These are phyloP conservation scores for Heliangelus exortis DNA, from an alignment of 2,797 vertebrate species.

Conservation along the genomic window DNA sequence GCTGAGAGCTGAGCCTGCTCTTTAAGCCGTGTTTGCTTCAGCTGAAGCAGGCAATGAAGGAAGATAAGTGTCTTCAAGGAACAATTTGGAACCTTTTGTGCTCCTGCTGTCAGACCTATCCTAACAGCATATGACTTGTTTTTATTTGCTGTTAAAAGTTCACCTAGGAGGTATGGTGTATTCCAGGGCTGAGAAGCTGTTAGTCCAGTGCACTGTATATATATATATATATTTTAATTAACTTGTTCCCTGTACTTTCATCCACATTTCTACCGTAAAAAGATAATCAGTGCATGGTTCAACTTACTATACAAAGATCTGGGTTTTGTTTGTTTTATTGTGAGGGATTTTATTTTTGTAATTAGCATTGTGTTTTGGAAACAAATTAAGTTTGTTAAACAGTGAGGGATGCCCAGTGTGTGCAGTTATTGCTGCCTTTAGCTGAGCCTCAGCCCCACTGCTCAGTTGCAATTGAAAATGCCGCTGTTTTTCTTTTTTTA, in stretches of 20 bases:
- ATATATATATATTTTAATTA: background rate
- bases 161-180: background rate
- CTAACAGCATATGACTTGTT: background rate
- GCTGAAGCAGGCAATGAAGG: slow-evolving; percentile 24
- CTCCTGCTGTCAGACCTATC: slow-evolving; percentile 24
- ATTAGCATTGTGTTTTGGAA: background rate
- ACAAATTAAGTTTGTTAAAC: background rate
- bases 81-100: background rate
- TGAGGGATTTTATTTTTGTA: background rate
- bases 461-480: background rate
- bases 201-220: background rate
- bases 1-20: background rate
- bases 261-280: background rate
- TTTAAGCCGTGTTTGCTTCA: background rate
- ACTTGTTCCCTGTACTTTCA: background rate
- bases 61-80: slow-evolving; percentile 19
- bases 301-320: background rate
- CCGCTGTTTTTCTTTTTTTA: background rate
- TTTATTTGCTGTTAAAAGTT: slow-evolving; percentile 8
- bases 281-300: background rate
- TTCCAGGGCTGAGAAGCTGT: background rate
- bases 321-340: background rate
- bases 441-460: background rate
- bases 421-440: background rate
- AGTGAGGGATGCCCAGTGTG: background rate